Evolutionary conservation across 2,113 vertebrate genomes (phyloP).

Genomic region (Raphicerus campestris): DNA sequence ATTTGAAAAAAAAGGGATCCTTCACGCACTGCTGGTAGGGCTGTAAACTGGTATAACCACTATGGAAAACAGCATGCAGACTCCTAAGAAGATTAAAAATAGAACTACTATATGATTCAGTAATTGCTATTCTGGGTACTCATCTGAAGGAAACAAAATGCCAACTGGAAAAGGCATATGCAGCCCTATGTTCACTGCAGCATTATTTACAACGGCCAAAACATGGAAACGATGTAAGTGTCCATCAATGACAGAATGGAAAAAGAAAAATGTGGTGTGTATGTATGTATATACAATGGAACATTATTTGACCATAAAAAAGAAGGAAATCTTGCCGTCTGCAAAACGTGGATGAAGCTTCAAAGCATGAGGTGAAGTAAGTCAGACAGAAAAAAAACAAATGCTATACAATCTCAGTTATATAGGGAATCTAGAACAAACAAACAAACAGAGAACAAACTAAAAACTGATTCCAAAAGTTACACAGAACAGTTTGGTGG

Average conservation of each 20-base stretch:
- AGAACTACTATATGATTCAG: neutral
- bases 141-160: neutral
- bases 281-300: neutral
- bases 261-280: neutral
- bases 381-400: neutral
- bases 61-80: neutral
- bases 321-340: neutral
- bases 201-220: neutral
- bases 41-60: neutral
- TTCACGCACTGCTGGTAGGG: neutral
- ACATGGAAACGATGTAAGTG: neutral
- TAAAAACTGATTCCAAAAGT: neutral
- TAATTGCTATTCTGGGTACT: neutral
- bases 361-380: neutral
- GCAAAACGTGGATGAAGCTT: neutral
- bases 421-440: neutral
- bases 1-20: neutral
- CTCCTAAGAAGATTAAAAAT: neutral
- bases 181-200: neutral
- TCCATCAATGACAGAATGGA: neutral
- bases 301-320: neutral
- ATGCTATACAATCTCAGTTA: too few species aligned
- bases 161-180: neutral
- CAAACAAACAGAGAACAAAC: neutral
- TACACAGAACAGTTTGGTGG: neutral